Evolutionary conservation across 1,140 invertebrate genomes (phyloP).

Genomic region (Trichonephila clavata): DNA sequence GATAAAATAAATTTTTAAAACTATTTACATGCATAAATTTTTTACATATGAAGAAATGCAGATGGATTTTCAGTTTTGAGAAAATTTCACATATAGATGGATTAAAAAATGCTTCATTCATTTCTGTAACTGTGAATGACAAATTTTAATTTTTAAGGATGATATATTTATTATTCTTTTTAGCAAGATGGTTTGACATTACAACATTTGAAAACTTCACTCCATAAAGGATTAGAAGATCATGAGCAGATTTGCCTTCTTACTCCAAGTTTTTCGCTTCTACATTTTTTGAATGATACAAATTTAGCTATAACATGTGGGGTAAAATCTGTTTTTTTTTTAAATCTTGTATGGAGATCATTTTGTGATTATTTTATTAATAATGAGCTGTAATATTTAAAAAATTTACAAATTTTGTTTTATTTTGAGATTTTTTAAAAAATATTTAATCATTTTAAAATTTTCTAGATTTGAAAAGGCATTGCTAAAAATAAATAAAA

Average conservation of each 20-base stretch:
- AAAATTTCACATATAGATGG: too few relatives aligned
- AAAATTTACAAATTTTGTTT: background rate
- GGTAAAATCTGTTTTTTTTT: background rate
- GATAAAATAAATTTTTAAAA: too few relatives aligned
- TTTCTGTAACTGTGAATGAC: too few relatives aligned
- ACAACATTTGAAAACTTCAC: background rate
- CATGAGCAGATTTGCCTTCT: slow-evolving; percentile 22
- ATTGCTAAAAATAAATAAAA: background rate
- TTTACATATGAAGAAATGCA: too few relatives aligned
- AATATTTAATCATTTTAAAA: background rate
- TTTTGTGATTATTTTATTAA: background rate
- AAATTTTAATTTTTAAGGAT: background rate
- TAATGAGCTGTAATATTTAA: background rate
- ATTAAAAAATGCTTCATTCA: too few relatives aligned
- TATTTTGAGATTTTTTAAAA: background rate
- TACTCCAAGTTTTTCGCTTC: slow-evolving; percentile 44
- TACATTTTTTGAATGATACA: slow-evolving; percentile 18
- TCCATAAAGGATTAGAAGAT: slow-evolving; percentile 22
- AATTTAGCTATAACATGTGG: slow-evolving; percentile 55
- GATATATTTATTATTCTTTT: background rate
- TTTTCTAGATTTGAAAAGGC: background rate
- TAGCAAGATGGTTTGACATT: slow-evolving; percentile 60
- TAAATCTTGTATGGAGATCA: background rate
- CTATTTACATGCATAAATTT: too few relatives aligned
- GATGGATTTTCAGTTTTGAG: too few relatives aligned